phyloP scores from a whole-genome alignment of 2,113 vertebrate species.

The Cheirogaleus medius region DNA sequence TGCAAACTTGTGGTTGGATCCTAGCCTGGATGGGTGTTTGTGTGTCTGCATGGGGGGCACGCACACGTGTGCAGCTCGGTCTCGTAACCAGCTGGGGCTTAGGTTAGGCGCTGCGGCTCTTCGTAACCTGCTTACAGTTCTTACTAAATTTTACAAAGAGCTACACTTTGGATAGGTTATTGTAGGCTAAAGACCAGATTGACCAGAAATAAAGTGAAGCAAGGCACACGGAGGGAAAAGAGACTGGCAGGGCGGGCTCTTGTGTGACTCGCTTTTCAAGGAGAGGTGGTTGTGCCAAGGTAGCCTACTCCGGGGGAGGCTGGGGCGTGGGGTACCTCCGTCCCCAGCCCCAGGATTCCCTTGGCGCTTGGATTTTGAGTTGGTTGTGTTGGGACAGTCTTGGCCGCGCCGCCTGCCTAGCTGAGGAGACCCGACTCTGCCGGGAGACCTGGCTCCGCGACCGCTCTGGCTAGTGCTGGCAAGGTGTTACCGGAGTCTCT shows the following conservation, averaged over 20 bases:
- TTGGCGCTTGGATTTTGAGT: not conserved
- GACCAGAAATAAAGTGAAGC: not conserved
- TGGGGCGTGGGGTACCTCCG: not conserved
- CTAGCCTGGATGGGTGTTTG: not conserved
- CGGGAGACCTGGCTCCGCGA: not conserved
- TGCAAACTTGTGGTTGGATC: not conserved
- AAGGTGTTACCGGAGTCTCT: slow-evolving; percentile 32
- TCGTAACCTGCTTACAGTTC: not conserved
- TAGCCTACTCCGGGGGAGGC: not conserved
- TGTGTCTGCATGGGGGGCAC: not conserved
- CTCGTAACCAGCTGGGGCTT: not conserved
- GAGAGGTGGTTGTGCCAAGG: not conserved
- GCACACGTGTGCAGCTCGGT: not conserved
- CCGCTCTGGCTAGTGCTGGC: not conserved
- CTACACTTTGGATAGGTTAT: not conserved
- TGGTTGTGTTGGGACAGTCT: not conserved
- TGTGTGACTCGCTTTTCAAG: not conserved
- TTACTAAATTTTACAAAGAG: not conserved
- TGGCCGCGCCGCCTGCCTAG: not conserved
- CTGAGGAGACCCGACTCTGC: not conserved
- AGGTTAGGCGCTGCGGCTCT: not conserved
- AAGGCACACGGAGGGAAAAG: not conserved
- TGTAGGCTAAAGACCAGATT: not conserved
- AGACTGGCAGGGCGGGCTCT: accelerated
- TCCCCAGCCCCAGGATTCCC: not conserved